phyloP scores from a whole-genome alignment of 1,140 invertebrate genomes.

The Solen grandis region DNA sequence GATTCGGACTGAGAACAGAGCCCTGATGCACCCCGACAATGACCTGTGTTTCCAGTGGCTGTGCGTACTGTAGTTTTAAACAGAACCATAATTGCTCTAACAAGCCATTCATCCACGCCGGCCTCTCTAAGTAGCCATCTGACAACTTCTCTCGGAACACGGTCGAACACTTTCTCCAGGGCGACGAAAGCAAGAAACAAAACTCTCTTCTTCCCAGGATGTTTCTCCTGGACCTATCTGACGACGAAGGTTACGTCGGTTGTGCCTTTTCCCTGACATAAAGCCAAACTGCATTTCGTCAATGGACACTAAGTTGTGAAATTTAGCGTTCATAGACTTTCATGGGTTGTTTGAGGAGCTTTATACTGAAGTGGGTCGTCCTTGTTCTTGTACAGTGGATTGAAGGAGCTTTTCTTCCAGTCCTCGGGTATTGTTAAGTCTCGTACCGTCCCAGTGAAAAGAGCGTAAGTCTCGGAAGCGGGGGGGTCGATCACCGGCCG shows the following conservation, averaged over 20 bases:
- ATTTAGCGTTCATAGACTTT: neutral
- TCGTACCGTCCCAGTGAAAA: too few relatives aligned
- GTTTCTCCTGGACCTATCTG: neutral
- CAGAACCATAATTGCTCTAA: too few relatives aligned
- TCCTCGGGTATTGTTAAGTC: neutral
- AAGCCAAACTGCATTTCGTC: neutral
- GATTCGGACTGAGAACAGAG: too few relatives aligned
- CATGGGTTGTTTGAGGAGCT: neutral
- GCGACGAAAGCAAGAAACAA: neutral
- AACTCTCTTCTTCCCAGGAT: neutral
- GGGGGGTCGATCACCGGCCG: too few relatives aligned
- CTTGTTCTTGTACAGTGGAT: neutral
- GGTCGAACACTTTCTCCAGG: neutral
- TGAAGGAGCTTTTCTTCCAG: neutral
- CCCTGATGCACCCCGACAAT: too few relatives aligned
- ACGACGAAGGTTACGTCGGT: neutral
- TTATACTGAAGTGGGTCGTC: neutral
- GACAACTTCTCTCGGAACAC: neutral
- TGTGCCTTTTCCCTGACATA: neutral
- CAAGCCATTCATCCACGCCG: too few relatives aligned
- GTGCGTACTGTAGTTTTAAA: too few relatives aligned
- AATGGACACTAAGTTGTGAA: neutral
- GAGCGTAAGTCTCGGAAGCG: too few relatives aligned
- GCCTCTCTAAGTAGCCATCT: too few relatives aligned
- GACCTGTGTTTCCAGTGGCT: too few relatives aligned